Evolutionary conservation across 2,888 invertebrate species (phyloP).

Genomic region (Sepioteuthis lessoniana): DNA sequence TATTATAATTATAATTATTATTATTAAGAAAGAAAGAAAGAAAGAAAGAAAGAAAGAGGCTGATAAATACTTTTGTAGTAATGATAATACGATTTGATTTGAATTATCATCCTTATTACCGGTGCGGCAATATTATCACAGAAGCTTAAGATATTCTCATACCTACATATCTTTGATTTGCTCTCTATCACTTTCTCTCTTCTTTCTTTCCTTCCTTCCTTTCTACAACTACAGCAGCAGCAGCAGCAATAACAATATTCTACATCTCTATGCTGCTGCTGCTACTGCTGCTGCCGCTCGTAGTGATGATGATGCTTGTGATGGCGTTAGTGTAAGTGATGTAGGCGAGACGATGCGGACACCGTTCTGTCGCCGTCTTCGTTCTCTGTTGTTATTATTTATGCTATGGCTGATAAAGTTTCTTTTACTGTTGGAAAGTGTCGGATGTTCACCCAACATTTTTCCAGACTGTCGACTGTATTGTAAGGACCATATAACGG

Average conservation of each 20-base stretch:
- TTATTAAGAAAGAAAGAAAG: too few species aligned
- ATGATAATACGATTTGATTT: too few species aligned
- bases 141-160: too few species aligned
- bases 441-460: neutral
- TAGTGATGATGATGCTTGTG: neutral
- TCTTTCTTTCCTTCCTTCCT: neutral
- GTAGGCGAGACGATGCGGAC: conserved; percentile 33
- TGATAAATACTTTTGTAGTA: too few species aligned
- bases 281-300: neutral
- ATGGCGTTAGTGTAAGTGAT: conserved; percentile 33
- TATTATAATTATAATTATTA: too few species aligned
- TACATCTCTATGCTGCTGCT: neutral
- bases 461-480: neutral
- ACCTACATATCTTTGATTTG: neutral
- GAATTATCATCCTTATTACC: too few species aligned
- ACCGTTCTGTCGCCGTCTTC: conserved; percentile 20
- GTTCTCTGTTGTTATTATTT: neutral
- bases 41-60: too few species aligned
- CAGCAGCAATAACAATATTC: neutral
- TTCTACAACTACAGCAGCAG: neutral
- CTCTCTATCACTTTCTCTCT: neutral
- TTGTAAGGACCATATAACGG: conserved; percentile 21
- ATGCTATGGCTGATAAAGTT: neutral
- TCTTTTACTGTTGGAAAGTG: conserved; percentile 1
- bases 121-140: too few species aligned